Percentiles rank a stretch among this genome's conserved stretches.
phyloP scores from a whole-genome alignment of 2,888 invertebrate genomes.

The Mesorhabditis sp. region DNA sequence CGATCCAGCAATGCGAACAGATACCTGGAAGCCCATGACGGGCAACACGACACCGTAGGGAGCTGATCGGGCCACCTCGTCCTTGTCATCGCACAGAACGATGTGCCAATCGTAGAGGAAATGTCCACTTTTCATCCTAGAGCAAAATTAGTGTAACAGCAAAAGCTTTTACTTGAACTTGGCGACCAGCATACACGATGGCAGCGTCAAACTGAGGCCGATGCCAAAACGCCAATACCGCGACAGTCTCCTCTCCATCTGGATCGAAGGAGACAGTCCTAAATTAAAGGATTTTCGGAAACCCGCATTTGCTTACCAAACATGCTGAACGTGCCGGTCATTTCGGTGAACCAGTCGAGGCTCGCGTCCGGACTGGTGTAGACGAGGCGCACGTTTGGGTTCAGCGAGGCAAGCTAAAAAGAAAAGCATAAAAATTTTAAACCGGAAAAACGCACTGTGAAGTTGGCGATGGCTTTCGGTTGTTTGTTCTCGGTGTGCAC shows the following conservation, averaged over 20 bases:
- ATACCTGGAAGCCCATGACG: conserved; percentile 27
- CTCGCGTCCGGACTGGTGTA: conserved; percentile 40
- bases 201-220: conserved; percentile 43
- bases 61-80: conserved; percentile 40
- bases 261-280: conserved; percentile 43
- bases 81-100: conserved; percentile 53
- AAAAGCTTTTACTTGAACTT: conserved; percentile 39
- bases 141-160: conserved; percentile 9
- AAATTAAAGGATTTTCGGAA: conserved; percentile 18
- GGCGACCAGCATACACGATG: conserved; percentile 41
- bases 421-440: background rate
- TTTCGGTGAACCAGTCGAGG: conserved; percentile 40
- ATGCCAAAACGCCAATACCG: conserved; percentile 44
- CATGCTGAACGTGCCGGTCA: conserved; percentile 25
- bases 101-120: conserved; percentile 50
- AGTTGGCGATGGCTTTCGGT: conserved; percentile 46
- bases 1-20: too few species aligned
- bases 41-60: conserved; percentile 52
- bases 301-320: conserved; percentile 21
- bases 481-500: conserved; percentile 52
- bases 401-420: conserved; percentile 43
- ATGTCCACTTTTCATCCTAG: conserved; percentile 44
- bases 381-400: conserved; percentile 40
- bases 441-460: conserved; percentile 36
- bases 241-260: conserved; percentile 44